phyloP scores from a whole-genome alignment of 2,113 vertebrate genomes.

The Nothobranchius furzeri region DNA sequence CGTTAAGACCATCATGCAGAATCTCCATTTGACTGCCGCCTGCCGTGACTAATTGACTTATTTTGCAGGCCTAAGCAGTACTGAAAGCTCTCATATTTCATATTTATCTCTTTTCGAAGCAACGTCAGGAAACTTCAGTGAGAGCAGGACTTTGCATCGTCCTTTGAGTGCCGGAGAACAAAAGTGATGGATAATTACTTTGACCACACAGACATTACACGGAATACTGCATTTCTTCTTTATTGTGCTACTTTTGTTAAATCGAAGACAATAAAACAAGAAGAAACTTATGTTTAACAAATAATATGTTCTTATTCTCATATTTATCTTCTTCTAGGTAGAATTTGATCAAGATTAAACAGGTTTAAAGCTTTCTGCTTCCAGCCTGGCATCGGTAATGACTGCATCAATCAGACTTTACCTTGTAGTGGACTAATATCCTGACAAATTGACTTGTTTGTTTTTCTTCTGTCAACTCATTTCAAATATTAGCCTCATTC shows the following conservation, averaged over 20 bases:
- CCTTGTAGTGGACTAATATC: constrained; percentile 40
- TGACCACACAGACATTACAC: constrained; percentile 11
- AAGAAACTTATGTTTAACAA: neutral
- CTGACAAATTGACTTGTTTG: constrained; percentile 61
- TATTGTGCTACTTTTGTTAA: constrained; percentile 1
- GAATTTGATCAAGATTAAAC: constrained; percentile 67
- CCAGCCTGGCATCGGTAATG: constrained; percentile 48
- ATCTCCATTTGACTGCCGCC: constrained; percentile 75
- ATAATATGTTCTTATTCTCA: constrained; percentile 28
- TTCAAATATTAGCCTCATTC: constrained; percentile 19
- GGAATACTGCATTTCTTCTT: neutral
- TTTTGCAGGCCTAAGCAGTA: constrained; percentile 73
- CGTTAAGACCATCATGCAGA: constrained; percentile 76
- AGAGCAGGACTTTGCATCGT: constrained; percentile 24
- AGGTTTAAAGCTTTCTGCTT: constrained; percentile 27
- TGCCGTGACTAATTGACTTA: constrained; percentile 79
- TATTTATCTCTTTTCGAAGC: constrained; percentile 67
- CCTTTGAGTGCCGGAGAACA: constrained; percentile 18
- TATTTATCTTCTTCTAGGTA: constrained; percentile 29
- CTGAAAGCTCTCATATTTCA: constrained; percentile 76
- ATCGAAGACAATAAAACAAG: neutral
- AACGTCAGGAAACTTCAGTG: constrained; percentile 61
- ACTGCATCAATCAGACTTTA: constrained; percentile 69
- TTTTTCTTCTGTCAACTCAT: constrained; percentile 51
- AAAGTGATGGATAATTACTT: constrained; percentile 9